phyloP scores from a whole-genome alignment of 35 echinoderm and acorn worm species.

The Holothuria glaberrima region DNA sequence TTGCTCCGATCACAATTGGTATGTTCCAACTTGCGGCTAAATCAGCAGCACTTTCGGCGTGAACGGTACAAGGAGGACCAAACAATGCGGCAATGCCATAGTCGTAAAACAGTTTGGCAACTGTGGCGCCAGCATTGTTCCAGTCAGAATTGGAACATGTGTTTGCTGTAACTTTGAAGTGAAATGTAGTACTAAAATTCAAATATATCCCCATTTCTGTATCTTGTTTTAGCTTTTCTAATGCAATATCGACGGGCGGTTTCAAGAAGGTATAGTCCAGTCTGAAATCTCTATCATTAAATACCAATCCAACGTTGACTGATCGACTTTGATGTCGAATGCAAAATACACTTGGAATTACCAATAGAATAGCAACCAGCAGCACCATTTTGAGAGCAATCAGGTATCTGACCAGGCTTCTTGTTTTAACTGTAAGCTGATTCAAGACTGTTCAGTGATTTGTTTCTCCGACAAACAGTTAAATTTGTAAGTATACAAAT shows the following conservation, averaged over 20 bases:
- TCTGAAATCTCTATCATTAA: neutral
- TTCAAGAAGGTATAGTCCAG: neutral
- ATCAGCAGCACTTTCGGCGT: neutral
- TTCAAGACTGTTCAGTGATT: too few species aligned
- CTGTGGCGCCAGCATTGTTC: neutral
- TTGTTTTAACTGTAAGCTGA: too few species aligned
- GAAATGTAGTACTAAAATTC: neutral
- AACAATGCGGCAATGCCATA: neutral
- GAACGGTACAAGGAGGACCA: conserved; percentile 1
- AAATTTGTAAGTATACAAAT: too few species aligned
- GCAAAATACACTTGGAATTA: too few species aligned
- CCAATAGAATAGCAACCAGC: too few species aligned
- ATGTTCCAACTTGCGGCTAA: neutral
- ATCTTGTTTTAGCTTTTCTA: neutral
- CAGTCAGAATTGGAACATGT: neutral
- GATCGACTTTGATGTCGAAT: too few species aligned
- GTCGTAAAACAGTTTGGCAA: neutral
- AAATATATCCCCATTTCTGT: neutral
- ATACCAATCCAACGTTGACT: conserved; percentile 4
- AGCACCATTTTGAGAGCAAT: too few species aligned
- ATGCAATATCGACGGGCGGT: neutral
- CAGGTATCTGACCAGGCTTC: too few species aligned
- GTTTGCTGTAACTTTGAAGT: neutral
- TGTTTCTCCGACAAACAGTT: too few species aligned
- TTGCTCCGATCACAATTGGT: neutral